Evolutionary conservation across 1,140 invertebrate genomes (phyloP).

Genomic region (Aphelinus certus): DNA sequence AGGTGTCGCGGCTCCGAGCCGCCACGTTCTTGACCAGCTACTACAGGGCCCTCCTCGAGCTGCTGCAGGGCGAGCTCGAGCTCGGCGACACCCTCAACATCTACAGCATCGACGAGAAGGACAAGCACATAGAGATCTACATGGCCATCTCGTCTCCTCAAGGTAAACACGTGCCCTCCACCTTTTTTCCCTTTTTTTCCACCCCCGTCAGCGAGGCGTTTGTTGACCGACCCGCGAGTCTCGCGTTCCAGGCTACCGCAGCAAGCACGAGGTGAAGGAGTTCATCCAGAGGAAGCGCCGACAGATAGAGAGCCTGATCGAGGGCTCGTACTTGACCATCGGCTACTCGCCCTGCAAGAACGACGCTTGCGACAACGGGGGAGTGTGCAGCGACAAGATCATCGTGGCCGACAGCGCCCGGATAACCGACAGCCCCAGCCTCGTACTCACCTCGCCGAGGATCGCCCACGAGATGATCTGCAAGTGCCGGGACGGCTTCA

Average conservation of each 20-base stretch:
- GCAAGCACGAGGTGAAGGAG: conserved; percentile 71
- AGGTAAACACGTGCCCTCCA: conserved; percentile 40
- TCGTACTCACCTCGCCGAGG: conserved; percentile 84
- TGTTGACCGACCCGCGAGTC: conserved; percentile 6
- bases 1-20: conserved; percentile 77
- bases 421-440: conserved; percentile 79
- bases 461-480: conserved; percentile 82
- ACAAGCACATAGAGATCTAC: conserved; percentile 71
- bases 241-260: conserved; percentile 65
- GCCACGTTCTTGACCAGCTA: conserved; percentile 78
- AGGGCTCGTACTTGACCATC: conserved; percentile 68
- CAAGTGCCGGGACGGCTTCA: conserved; percentile 81
- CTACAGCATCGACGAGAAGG: conserved; percentile 78
- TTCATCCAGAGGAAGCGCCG: conserved; percentile 72
- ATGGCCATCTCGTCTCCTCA: conserved; percentile 70
- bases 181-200: neutral
- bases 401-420: conserved; percentile 74
- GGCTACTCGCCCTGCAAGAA: conserved; percentile 78
- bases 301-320: conserved; percentile 72
- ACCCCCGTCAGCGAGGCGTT: neutral
- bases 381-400: conserved; percentile 78
- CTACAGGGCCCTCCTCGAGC: conserved; percentile 78
- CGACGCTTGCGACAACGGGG: conserved; percentile 77
- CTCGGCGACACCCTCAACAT: conserved; percentile 74
- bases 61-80: conserved; percentile 73